Evolutionary conservation across 2,113 vertebrate species (phyloP), one percentile per base, ranked within the genome.

Genomic region (Cyanoliseus patagonus): DNA sequence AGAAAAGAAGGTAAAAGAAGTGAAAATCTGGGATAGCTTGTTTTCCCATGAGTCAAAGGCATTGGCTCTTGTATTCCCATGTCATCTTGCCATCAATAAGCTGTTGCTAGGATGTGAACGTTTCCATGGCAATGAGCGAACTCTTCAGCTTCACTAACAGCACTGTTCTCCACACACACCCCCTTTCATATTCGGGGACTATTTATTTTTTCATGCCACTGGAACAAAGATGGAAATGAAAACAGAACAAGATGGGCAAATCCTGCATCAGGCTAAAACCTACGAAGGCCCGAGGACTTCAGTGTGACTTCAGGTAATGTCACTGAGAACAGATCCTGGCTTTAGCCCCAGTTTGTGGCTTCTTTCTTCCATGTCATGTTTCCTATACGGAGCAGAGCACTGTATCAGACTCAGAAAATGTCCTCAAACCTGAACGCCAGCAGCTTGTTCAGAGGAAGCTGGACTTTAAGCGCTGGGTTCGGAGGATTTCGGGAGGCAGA

Each of bases 71-170:
- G 94, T 90, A 85, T 89, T 92, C 86, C 83, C 87, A 87, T 96
- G 96, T 96, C 95, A 86, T 82, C 92, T 69, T 87, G 83, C 67
- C 94, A 97, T 94, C 95, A 97, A 95, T 95, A 96, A 94, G 89
- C 97, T 93, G 97, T 97, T 97, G 96, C 97, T 97, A 97, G 92
- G 95, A 96, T 90, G 85, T 92, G 93, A 74, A 67, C 1, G 91
- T 97, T 97, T 94, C 97, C 97, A 97, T 97, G 93, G 95, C 80
- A 96, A 97, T 94, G 83, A 72, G 47, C 88, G 92, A 97, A 97
- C 94, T 88, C 90, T 86, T 90, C 87, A 81, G 93, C 91, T 94
- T 83, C 63, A 74, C 82, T 83, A 91, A 80, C 87, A 94, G 69
- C 86, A 42, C 76, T 73, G 44, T 13, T 96, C 83, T 53, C 46